These are phyloP conservation scores for Aphidius colemani DNA, from an alignment of 2,888 invertebrate genomes.

Conservation along the genomic window DNA sequence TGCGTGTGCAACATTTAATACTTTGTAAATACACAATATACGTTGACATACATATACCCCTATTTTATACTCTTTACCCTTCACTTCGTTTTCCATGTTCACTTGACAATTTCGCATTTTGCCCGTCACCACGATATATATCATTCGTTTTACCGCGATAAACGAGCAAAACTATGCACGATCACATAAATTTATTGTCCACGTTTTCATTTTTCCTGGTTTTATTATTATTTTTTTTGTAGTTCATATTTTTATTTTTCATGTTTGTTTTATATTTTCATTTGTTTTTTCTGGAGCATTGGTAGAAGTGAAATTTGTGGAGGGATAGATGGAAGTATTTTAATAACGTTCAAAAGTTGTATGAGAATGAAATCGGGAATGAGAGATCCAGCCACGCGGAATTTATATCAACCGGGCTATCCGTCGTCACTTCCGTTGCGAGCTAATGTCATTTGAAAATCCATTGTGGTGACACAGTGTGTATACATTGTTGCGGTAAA, in stretches of 20 bases:
- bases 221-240: slow-evolving; percentile 21
- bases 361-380: slow-evolving; percentile 24
- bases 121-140: slow-evolving; percentile 21
- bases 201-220: slow-evolving; percentile 7
- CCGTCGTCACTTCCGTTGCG: slow-evolving; percentile 23
- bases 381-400: slow-evolving; percentile 19
- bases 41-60: not conserved
- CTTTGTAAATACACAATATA: not conserved
- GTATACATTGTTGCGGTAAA: slow-evolving; percentile 32
- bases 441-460: slow-evolving; percentile 51
- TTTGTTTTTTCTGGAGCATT: not conserved
- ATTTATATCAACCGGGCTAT: slow-evolving; percentile 11
- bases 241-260: slow-evolving; percentile 8
- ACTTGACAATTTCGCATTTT: slow-evolving; percentile 18
- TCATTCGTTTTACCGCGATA: slow-evolving; percentile 14
- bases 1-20: not conserved
- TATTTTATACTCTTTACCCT: not conserved
- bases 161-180: slow-evolving; percentile 15
- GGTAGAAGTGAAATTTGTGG: too few relatives aligned
- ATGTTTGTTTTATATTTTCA: not conserved
- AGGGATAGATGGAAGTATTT: slow-evolving; percentile 32
- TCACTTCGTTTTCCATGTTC: slow-evolving; percentile 17
- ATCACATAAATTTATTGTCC: slow-evolving; percentile 37
- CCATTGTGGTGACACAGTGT: slow-evolving; percentile 40
- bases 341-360: slow-evolving; percentile 44